Base-by-base conservation (phyloP, 2,797 vertebrate species). In the Leuciscus waleckii region DNA sequence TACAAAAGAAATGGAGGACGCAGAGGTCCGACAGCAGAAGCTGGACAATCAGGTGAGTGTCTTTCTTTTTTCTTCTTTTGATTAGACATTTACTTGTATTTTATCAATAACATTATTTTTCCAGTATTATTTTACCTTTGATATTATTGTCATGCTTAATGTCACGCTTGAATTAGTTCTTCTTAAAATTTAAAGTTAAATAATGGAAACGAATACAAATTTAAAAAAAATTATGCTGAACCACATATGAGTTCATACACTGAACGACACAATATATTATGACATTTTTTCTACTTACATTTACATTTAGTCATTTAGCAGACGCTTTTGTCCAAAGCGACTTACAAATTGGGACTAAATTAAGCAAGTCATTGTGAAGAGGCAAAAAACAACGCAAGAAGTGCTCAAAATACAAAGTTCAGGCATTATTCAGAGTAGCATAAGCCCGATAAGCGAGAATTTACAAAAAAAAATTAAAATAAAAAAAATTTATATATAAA, bases 21-120 rank as follows among this genome's bases (percentile, higher is more conserved):
- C 87, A 0, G 94, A 94, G 26, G 90, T 95, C 26, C 90, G 95
- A 85, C 95, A 95, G 83, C 95, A 95, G 80, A 96, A 95, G 90
- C 94, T 96, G 90, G 94, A 95, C 81, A 94, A 94, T 88, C 95
- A 96, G 94, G 95, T 95, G 92, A 93, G 88, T 7, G 83, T 61
- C 11, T 54, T 16, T 49, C 46, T 49, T 49, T 49, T 16, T 49
- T 49, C 46, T 5, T 49, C 2, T 61, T 74, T 54, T 43, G 13
- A 39, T 29, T 61, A n/a, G 23, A 17, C 21, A 5, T 46, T 69
- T 32, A 19, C 37, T 77, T 76, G 49, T 56, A n/a, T 58, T 76
- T 23, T 14, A 39, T 39, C 4, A 61, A 17, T 41, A 41, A 41
- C 1, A 23, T 41, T 10, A 4, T 77, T 37, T 32, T 35, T 32